Base-by-base conservation (phyloP, 2,797 vertebrate species). In the Gadopsis bispinosus region DNA sequence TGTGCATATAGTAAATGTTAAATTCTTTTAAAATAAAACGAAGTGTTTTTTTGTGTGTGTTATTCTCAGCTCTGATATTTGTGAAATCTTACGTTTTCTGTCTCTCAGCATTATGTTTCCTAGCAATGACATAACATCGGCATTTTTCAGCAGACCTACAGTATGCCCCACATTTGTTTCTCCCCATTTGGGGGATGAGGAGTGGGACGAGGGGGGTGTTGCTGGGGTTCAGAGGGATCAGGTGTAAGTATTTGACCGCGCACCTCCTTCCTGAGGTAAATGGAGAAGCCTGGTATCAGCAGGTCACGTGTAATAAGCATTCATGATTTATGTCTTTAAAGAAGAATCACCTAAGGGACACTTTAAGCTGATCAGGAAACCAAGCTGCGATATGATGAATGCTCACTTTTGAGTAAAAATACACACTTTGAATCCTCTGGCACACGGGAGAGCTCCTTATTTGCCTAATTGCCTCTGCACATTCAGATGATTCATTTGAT, bases 241-340 rank as follows among this genome's bases (percentile, higher is more conserved):
- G 85, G 79, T 84, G 80, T 77, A 88, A 86, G 84, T 72, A 85
- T 89, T 92, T 91, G 82, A 89, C 83, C 84, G 20, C 29, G 59
- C 77, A 73, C 67, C 64, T 88, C 75, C 77, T 80, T 66, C 29
- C 58, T 5, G 51, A 87, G 89, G 90, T 86, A 81, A 89, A 93
- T 88, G 87, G 71, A 83, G 69, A 84, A 80, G 71, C 71, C 77
- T 84, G 60, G 85, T 75, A 88, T 83, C 88, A 90, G 89, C 84
- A 83, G 87, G 88, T 87, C 86, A 88, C 85, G 86, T 84, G 81
- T 87, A 92, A 91, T 92, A 89, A 88, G 89, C 86, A 83, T 83
- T 84, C 73, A 84, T 90, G 91, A 93, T 92, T 90, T 91, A 93
- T 92, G 85, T 79, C 79, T 89, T 89, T 86, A 87, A 92, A 89